phyloP scores from a whole-genome alignment of 2,113 vertebrate species.

The Planiliza haematocheilus region DNA sequence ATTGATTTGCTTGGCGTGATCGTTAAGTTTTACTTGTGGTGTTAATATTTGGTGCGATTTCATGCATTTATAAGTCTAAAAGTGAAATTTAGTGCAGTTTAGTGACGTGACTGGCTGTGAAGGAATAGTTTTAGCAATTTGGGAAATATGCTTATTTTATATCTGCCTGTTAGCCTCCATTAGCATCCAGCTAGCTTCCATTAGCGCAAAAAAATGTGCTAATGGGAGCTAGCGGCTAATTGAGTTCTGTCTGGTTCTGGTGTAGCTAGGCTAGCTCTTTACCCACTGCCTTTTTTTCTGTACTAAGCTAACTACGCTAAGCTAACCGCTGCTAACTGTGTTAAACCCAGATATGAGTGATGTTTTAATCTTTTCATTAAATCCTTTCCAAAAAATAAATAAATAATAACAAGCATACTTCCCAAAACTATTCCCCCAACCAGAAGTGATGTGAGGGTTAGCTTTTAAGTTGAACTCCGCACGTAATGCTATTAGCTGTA shows the following conservation, averaged over 20 bases:
- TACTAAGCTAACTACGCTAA: neutral
- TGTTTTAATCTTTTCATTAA: neutral
- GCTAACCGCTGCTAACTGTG: neutral
- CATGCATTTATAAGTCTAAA: conserved; percentile 16
- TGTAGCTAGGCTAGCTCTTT: too few species aligned
- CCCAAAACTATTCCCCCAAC: neutral
- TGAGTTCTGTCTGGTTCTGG: too few species aligned
- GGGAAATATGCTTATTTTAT: neutral
- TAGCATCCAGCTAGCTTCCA: too few species aligned
- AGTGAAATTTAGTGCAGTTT: neutral
- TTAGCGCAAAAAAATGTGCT: too few species aligned
- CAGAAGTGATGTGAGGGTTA: neutral
- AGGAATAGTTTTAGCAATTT: neutral
- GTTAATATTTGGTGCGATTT: conserved; percentile 10
- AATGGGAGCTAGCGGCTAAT: too few species aligned
- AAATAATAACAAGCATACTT: neutral
- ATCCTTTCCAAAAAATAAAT: neutral
- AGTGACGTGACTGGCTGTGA: neutral
- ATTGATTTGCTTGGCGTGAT: neutral
- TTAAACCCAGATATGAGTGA: too few species aligned
- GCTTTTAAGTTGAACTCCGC: conserved; percentile 9
- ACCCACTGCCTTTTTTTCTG: neutral
- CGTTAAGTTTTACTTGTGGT: neutral
- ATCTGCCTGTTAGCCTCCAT: too few species aligned
- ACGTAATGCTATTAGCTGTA: neutral